Conservation (phyloP, 2,113 vertebrate genomes). For the Gadus macrocephalus region DNA sequence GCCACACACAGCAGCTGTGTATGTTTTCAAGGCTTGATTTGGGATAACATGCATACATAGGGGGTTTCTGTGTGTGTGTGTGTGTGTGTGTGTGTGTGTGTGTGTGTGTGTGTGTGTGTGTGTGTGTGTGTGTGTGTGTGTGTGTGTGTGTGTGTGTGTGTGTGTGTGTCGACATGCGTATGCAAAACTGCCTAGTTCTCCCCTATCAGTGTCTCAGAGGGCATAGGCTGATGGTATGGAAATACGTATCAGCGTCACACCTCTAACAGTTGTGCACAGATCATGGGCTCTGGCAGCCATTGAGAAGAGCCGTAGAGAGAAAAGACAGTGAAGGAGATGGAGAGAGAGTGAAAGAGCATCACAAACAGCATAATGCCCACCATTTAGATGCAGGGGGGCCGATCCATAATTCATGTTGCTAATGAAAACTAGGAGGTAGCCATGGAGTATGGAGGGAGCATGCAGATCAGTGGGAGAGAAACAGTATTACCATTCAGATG, state of each 20-base stretch:
- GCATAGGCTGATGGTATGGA: slow-evolving; percentile 51
- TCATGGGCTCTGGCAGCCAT: slow-evolving; percentile 38
- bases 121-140: neutral
- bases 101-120: neutral
- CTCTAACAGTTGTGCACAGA: slow-evolving; percentile 55
- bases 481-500: slow-evolving; percentile 63
- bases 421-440: slow-evolving; percentile 64
- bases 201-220: slow-evolving; percentile 52
- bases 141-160: neutral
- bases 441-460: slow-evolving; percentile 45
- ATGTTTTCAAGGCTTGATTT: slow-evolving; percentile 13
- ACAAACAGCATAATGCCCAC: slow-evolving; percentile 59
- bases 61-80: neutral
- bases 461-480: slow-evolving; percentile 61
- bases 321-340: slow-evolving; percentile 31
- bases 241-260: slow-evolving; percentile 43
- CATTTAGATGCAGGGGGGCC: slow-evolving; percentile 63
- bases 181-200: slow-evolving; percentile 39
- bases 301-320: slow-evolving; percentile 5
- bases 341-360: slow-evolving; percentile 45
- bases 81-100: neutral
- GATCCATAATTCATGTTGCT: slow-evolving; percentile 71
- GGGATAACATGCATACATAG: neutral
- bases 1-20: slow-evolving; percentile 7
- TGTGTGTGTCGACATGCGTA: neutral